Evolutionary conservation across 92 coral and sea anemone species (phyloP).

Genomic region (Ricordea florida): DNA sequence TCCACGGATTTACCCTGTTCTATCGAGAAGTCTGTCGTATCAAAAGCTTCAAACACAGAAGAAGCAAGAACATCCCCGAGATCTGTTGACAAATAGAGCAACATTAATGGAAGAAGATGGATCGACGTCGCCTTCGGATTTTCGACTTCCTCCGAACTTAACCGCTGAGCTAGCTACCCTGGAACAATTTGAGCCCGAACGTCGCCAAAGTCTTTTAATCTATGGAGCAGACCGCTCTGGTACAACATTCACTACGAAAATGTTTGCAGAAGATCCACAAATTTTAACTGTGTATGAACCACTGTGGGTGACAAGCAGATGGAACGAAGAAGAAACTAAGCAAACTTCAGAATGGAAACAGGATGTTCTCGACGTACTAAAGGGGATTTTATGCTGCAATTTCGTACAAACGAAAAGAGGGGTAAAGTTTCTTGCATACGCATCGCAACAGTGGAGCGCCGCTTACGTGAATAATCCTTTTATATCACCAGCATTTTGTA

Average conservation of each 20-base stretch:
- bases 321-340: background rate
- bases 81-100: too few relatives aligned
- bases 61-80: too few relatives aligned
- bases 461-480: slow-evolving; percentile 6
- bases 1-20: too few relatives aligned
- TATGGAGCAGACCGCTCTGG: slow-evolving; percentile 35
- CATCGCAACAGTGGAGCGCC: background rate
- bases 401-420: background rate
- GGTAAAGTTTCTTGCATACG: background rate
- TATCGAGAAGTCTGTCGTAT: too few relatives aligned
- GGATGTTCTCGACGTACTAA: background rate
- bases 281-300: slow-evolving; percentile 13
- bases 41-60: too few relatives aligned
- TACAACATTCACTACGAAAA: slow-evolving; percentile 7
- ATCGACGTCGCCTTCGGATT: too few relatives aligned
- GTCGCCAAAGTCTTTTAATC: too few relatives aligned
- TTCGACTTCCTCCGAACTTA: too few relatives aligned
- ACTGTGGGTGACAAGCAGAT: background rate
- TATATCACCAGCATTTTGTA: background rate
- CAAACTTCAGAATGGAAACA: background rate
- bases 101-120: too few relatives aligned
- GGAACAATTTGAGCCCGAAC: too few relatives aligned
- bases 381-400: slow-evolving; percentile 10
- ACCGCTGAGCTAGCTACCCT: too few relatives aligned
- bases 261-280: slow-evolving; percentile 29